A percentile compares a stretch with the other conserved stretches of the same genome.
phyloP scores from a whole-genome alignment of 1,140 invertebrate genomes.

The Phthorimaea operculella region DNA sequence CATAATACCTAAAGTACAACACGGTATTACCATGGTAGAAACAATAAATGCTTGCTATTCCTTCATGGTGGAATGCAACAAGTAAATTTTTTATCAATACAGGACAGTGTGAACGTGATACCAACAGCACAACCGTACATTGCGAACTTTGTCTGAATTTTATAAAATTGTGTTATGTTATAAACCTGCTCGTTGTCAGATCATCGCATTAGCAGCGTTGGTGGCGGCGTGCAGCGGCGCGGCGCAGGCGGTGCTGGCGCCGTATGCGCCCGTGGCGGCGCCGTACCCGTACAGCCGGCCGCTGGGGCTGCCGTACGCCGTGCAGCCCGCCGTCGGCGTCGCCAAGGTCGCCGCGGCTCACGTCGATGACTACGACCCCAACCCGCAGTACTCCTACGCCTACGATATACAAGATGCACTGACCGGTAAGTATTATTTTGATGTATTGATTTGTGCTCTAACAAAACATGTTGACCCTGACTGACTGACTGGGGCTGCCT shows the following conservation, averaged over 20 bases:
- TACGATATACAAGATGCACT: conserved; percentile 76
- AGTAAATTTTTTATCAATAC: too few relatives aligned
- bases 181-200: conserved; percentile 21
- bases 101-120: too few relatives aligned
- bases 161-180: too few relatives aligned
- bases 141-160: too few relatives aligned
- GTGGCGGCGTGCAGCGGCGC: conserved; percentile 39
- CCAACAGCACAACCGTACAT: too few relatives aligned
- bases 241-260: conserved; percentile 20
- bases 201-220: conserved; percentile 33
- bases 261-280: conserved; percentile 17
- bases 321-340: conserved; percentile 16
- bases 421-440: conserved; percentile 41
- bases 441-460: too few relatives aligned
- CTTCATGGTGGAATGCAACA: too few relatives aligned
- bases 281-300: conserved; percentile 6
- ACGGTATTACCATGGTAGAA: too few relatives aligned
- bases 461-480: too few relatives aligned
- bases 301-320: conserved; percentile 12
- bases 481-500: too few relatives aligned
- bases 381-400: conserved; percentile 75
- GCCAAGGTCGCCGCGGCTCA: conserved; percentile 48
- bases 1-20: too few relatives aligned
- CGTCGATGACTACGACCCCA: conserved; percentile 69
- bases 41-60: too few relatives aligned